Base-by-base conservation (phyloP, 1,140 invertebrate species). In the Eubasilissa regina region DNA sequence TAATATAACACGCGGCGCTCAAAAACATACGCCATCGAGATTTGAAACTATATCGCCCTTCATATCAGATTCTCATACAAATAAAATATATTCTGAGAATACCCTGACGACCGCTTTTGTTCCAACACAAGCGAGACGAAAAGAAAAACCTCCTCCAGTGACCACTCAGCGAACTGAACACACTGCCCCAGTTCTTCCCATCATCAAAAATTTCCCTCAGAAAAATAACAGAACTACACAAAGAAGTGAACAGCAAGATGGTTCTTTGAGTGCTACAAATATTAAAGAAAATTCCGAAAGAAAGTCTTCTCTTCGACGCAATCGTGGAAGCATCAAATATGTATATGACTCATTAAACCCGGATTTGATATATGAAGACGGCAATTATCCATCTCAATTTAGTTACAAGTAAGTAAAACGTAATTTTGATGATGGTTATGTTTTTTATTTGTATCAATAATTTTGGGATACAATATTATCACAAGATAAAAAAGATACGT, bases 31-130 rank as follows among this genome's bases (percentile, higher is more conserved):
- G 4, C 73, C 77, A 51, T 55, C 72, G 3, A 76, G 48, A 74
- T 82, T 79, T 66, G 80, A 82, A 48, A 82, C 80, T 9, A 82
- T 82, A 53, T 82, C 80, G 21, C 74, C 80, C 4, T 82, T 73
- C 25, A 25, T 73, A 43, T 25, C 80, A 19, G 80, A 82, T 53
- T 75, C 77, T 17, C 58, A 62, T 8, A 48, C 21, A 4, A 66
- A 64, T 8, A 62, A 76, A 48, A 6, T 66, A 8, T 76, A 76
- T 48, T 17, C 60, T 51, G 53, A 58, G 21, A 75, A 58, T 44
- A 44, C 25, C 0, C 6, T 13, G 17, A 47, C 75, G 35, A 64
- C 56, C 0, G 19, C 11, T 58, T 12, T 21, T 21, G 55, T 21
- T 21, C 55, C 17, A 10, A 11, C 17, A 19, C 8, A 21, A 21